These are phyloP conservation scores for Aldabrachelys gigantea DNA, from an alignment of 2,113 vertebrate species.

Conservation along the genomic window DNA sequence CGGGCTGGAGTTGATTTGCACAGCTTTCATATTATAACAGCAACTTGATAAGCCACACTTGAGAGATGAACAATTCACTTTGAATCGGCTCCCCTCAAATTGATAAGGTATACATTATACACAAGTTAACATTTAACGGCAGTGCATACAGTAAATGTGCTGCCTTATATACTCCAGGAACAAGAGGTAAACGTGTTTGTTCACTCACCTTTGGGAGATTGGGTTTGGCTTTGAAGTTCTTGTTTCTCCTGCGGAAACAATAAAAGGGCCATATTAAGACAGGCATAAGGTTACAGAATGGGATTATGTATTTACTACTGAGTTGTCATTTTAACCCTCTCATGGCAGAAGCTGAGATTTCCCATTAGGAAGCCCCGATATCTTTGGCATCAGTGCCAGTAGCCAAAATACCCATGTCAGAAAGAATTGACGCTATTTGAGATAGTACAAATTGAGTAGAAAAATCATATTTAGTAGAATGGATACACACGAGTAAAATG, in stretches of 20 bases:
- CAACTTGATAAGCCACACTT: neutral
- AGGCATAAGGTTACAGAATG: fast-evolving
- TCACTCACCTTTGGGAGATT: conserved; percentile 92
- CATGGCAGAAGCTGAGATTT: neutral
- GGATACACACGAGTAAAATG: neutral
- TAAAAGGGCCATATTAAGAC: neutral
- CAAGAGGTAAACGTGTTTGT: neutral
- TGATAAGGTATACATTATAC: neutral
- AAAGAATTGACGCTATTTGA: neutral
- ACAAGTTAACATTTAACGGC: neutral
- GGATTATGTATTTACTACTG: neutral
- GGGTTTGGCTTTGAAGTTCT: conserved; percentile 92
- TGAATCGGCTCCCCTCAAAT: neutral
- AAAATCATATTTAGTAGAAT: neutral
- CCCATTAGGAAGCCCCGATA: neutral
- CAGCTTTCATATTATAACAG: neutral
- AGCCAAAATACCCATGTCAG: neutral
- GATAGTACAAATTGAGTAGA: no score
- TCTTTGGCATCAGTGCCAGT: no score
- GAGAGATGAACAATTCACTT: neutral
- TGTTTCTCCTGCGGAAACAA: conserved; percentile 89
- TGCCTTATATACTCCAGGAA: neutral
- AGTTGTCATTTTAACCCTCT: neutral
- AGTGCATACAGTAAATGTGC: neutral
- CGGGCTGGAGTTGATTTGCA: neutral